Evolutionary conservation across 2,797 vertebrate species (phyloP).

Genomic region (Sebastes matsubarae): DNA sequence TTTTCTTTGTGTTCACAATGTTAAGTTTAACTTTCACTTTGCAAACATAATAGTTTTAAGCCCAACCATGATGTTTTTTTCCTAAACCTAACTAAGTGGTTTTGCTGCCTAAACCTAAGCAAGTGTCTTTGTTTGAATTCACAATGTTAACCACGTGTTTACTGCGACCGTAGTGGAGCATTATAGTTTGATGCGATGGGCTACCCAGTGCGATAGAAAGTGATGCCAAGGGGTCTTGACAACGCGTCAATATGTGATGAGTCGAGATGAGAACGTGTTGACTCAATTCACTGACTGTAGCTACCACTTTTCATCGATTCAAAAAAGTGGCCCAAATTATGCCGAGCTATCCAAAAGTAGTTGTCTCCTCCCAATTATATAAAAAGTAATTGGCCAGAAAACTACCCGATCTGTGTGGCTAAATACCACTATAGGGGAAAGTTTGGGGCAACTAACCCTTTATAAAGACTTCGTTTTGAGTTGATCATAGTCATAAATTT

Average conservation of each 20-base stretch:
- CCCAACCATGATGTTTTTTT: no score
- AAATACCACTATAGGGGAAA: background rate
- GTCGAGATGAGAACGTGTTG: no score
- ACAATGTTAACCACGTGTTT: no score
- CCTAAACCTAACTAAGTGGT: no score
- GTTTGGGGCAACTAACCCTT: background rate
- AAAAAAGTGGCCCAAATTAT: background rate
- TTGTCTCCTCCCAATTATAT: background rate
- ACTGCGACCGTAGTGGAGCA: background rate
- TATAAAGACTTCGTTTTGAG: background rate
- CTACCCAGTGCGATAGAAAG: background rate
- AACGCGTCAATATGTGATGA: no score
- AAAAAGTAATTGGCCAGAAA: background rate
- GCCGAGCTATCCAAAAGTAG: fast-evolving
- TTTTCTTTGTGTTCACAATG: no score
- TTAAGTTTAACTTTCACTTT: no score
- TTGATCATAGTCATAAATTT: background rate
- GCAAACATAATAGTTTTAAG: no score
- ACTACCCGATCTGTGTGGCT: background rate
- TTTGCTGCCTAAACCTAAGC: no score
- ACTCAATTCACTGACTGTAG: background rate
- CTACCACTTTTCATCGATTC: fast-evolving
- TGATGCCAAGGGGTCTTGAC: background rate
- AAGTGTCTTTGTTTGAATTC: no score
- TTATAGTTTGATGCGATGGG: fast-evolving